phyloP scores from a whole-genome alignment of 2,888 invertebrate genomes.

The Andrena dorsata region DNA sequence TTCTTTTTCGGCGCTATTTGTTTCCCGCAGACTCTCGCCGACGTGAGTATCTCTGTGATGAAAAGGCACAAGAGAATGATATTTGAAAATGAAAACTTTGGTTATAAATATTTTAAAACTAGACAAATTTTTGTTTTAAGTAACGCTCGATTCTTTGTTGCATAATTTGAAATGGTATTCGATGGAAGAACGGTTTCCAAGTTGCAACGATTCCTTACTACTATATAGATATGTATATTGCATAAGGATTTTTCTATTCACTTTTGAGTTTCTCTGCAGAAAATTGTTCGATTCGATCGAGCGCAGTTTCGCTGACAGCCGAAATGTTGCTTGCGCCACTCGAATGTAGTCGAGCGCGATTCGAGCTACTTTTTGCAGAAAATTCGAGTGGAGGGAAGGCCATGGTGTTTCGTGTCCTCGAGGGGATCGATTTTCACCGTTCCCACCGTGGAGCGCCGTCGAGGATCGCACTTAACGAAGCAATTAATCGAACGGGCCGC shows the following conservation, averaged over 20 bases:
- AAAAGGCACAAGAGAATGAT: too few species aligned
- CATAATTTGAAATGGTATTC: slow-evolving; percentile 6
- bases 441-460: neutral
- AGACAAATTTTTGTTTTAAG: too few species aligned
- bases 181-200: neutral
- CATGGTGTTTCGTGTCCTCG: slow-evolving; percentile 3
- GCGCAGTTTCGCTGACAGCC: slow-evolving; percentile 5
- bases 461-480: neutral
- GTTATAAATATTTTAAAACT: too few species aligned
- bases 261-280: neutral
- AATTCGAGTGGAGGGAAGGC: neutral
- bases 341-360: slow-evolving; percentile 15
- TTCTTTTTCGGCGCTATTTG: neutral
- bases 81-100: too few species aligned
- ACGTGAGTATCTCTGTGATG: neutral
- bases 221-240: neutral
- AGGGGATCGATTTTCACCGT: neutral
- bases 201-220: neutral
- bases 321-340: slow-evolving; percentile 5
- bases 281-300: neutral
- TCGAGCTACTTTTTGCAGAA: slow-evolving; percentile 14
- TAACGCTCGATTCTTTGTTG: slow-evolving; percentile 7
- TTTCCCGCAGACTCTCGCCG: neutral
- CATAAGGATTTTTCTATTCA: neutral
- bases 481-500: slow-evolving; percentile 5